phyloP scores from a whole-genome alignment of 2,888 invertebrate species.

The Folsomia candida region DNA sequence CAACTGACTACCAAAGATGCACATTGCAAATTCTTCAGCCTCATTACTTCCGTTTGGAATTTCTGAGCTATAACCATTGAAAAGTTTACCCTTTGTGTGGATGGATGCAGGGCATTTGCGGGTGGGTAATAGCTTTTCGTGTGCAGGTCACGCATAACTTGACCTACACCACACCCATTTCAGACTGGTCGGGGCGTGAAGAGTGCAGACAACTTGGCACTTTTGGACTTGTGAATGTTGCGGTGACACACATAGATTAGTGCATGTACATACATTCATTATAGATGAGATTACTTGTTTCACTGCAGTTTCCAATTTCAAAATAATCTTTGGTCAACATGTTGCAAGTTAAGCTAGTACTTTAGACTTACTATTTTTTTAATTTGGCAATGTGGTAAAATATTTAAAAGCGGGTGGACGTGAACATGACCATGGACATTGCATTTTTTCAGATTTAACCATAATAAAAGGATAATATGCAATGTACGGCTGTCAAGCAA shows the following conservation, averaged over 20 bases:
- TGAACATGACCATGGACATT: not conserved
- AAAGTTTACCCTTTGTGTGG: not conserved
- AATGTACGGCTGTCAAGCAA: too few relatives aligned
- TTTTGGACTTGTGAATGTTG: too few relatives aligned
- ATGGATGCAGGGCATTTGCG: not conserved
- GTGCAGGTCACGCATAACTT: not conserved
- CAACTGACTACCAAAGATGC: not conserved
- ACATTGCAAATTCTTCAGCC: not conserved
- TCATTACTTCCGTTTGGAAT: not conserved
- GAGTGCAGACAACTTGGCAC: not conserved
- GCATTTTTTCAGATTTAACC: too few relatives aligned
- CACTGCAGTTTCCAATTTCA: too few relatives aligned
- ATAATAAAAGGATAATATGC: too few relatives aligned
- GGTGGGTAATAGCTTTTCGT: not conserved
- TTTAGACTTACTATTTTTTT: too few relatives aligned
- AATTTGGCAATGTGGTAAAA: too few relatives aligned
- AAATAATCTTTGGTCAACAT: too few relatives aligned
- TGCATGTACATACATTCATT: not conserved
- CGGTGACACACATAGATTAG: not conserved
- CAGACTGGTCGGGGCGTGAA: not conserved
- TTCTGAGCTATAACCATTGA: not conserved
- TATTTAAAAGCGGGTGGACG: not conserved
- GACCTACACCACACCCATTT: not conserved
- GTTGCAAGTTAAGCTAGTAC: too few relatives aligned
- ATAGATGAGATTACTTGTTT: too few relatives aligned